Evolutionary conservation across 2,888 invertebrate species (phyloP).

Genomic region (Polydrusus tereticollis): DNA sequence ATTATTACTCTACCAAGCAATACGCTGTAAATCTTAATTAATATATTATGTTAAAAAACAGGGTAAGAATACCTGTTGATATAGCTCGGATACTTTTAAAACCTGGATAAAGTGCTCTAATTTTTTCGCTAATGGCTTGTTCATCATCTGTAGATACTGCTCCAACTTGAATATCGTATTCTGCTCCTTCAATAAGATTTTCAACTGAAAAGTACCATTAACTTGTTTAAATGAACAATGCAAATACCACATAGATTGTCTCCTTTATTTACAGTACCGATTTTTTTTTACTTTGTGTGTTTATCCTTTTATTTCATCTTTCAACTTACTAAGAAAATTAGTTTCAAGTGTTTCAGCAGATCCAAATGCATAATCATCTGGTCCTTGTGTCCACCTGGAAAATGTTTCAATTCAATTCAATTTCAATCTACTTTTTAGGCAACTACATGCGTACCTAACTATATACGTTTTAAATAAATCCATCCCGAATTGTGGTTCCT

Average conservation of each 20-base stretch:
- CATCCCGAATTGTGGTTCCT: conserved; percentile 73
- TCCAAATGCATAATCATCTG: conserved; percentile 74
- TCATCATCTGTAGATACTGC: conserved; percentile 75
- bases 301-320: too few relatives aligned
- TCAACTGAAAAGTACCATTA: conserved; percentile 76
- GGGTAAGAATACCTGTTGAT: conserved; percentile 71
- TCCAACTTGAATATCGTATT: conserved; percentile 81
- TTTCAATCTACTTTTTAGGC: not conserved
- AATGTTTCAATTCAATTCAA: not conserved
- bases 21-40: too few relatives aligned
- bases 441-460: conserved; percentile 62
- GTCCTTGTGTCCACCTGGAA: conserved; percentile 74
- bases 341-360: conserved; percentile 79
- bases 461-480: conserved; percentile 74
- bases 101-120: conserved; percentile 77
- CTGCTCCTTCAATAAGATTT: conserved; percentile 78
- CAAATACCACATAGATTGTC: too few relatives aligned
- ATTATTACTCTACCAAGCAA: too few relatives aligned
- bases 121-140: conserved; percentile 74
- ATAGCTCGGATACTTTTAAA: conserved; percentile 79
- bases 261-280: too few relatives aligned
- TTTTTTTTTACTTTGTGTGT: not conserved
- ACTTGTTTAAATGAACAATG: too few relatives aligned
- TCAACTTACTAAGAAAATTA: conserved; percentile 70
- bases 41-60: not conserved